A percentile compares a stretch with the other conserved stretches of the same genome.
Conservation (phyloP, 1,140 invertebrate species). For the Phymastichus coffea region DNA sequence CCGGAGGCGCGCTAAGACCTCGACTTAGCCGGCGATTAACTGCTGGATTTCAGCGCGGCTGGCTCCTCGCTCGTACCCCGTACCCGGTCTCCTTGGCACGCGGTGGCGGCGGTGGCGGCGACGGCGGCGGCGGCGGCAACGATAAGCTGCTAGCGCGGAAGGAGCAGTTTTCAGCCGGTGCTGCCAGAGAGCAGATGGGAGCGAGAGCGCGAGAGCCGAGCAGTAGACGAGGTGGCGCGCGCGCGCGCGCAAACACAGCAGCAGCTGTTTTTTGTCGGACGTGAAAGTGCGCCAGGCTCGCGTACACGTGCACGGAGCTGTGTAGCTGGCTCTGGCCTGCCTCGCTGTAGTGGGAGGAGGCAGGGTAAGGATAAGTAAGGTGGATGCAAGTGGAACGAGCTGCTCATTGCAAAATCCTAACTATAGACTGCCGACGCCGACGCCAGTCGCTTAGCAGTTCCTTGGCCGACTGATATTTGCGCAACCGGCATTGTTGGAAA, state of each 20-base stretch:
- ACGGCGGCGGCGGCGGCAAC: too few species aligned
- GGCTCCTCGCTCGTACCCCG: too few species aligned
- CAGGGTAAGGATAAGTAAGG: conserved; percentile 28
- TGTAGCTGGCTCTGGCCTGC: background rate
- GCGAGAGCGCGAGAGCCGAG: conserved; percentile 3
- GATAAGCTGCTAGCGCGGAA: background rate
- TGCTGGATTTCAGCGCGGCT: too few species aligned
- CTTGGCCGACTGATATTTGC: conserved; percentile 35
- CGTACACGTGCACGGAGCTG: too few species aligned
- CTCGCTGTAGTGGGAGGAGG: background rate
- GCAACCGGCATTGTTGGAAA: conserved; percentile 46
- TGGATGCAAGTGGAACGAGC: conserved; percentile 46
- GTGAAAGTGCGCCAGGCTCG: conserved; percentile 38
- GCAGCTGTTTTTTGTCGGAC: conserved; percentile 33
- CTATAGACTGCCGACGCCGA: conserved; percentile 32
- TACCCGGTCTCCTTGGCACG: too few species aligned
- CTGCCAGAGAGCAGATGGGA: background rate
- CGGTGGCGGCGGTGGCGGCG: too few species aligned
- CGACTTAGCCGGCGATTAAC: too few species aligned
- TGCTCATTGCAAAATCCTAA: conserved; percentile 45
- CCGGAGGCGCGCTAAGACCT: too few species aligned
- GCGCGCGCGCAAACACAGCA: too few species aligned
- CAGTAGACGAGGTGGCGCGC: background rate
- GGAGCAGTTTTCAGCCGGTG: too few species aligned
- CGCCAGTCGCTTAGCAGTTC: conserved; percentile 9